Evolutionary conservation across 2,888 invertebrate species (phyloP).

Genomic region (Ernsta delagoae): DNA sequence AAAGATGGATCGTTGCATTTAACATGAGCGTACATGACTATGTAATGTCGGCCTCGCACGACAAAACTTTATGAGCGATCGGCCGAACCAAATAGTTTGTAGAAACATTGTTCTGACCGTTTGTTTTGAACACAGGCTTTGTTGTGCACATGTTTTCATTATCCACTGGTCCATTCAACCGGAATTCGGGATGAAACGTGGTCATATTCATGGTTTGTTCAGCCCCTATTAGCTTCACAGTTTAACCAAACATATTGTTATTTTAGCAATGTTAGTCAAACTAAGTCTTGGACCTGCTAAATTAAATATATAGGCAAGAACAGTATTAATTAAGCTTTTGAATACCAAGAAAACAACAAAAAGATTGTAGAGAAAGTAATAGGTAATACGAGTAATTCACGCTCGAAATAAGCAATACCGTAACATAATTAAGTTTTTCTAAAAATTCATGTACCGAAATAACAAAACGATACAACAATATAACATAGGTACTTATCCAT

Average conservation of each 20-base stretch:
- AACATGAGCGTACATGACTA: conserved; percentile 6
- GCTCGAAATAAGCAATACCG: too few species aligned
- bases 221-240: not conserved
- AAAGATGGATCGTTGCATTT: not conserved
- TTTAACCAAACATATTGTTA: not conserved
- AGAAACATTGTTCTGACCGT: not conserved
- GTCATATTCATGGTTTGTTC: not conserved
- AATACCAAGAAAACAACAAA: not conserved
- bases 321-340: not conserved
- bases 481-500: not conserved
- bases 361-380: not conserved
- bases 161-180: not conserved
- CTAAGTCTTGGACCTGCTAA: too few species aligned
- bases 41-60: not conserved
- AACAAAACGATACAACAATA: not conserved
- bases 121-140: not conserved
- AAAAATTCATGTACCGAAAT: not conserved
- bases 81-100: not conserved
- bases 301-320: not conserved
- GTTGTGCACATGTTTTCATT: conserved; percentile 5
- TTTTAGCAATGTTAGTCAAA: not conserved
- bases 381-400: too few species aligned
- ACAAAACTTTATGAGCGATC: not conserved
- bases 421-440: not conserved
- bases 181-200: not conserved